Base-by-base conservation (phyloP, 2,888 invertebrate genomes). In the Cistogaster globosa region DNA sequence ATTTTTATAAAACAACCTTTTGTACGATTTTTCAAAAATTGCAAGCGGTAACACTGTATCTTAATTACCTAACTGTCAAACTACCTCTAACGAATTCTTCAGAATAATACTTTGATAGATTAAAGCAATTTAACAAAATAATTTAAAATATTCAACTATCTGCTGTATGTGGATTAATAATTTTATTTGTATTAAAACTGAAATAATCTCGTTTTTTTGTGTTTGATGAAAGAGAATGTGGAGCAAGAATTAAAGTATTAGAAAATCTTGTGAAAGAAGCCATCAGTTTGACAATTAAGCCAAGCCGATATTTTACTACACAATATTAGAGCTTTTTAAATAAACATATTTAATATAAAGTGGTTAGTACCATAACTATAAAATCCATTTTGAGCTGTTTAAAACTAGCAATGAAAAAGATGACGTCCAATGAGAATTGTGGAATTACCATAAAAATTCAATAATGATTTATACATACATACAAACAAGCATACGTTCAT, bases 251-350 rank as follows among this genome's bases (percentile, higher is more conserved):
- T 60, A 69, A 62, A 20, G 4, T 8, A 32, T 32, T 32, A 48
- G 12, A 65, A 32, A 20, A 7, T 22, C 14, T 48, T 65, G 51
- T 11, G 14, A 55, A 57, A 71, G 7, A 63, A 36, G 32, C 38
- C 42, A 32, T 7, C 26, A 58, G 38, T 51, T 60, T 69, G 55
- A 69, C 53, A 69, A 22, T 80, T 20, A 60, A 12, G 36, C 36
- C 42, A 57, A 74, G 60, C 67, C n/a, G n/a, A 80, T 51, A 55
- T 62, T 69, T 76, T 65, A 63, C 57, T 55, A 82, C 26, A 72
- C 26, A 72, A 63, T 48, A 63, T 5, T 32, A 32, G 7, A 5
- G 8, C 6, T 32, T 32, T 32, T 32, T 32, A 32, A 32, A 69
- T n/a, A 60, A 26, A 72, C 22, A 51, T 48, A 48, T 55, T 22